Base-by-base conservation (phyloP, 2,113 vertebrate genomes). In the Anoura caudifer region DNA sequence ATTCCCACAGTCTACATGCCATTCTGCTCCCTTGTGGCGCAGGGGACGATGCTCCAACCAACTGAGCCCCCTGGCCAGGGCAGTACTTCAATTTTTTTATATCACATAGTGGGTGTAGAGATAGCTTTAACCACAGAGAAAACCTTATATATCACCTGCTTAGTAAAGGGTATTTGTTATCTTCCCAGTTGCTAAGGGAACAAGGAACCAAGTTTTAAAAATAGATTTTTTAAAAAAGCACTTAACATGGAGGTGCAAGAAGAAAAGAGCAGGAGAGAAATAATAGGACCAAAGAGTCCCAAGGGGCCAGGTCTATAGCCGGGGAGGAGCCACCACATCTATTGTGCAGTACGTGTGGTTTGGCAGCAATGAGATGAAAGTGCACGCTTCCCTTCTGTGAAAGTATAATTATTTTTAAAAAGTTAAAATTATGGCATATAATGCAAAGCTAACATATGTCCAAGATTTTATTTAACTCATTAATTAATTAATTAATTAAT, bases 351-450 rank as follows among this genome's bases (percentile, higher is more conserved):
- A n/a, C 17, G 5, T 84, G 22, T 82, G 52, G 31, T 83, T 70
- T 92, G 83, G 36, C 84, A 61, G 88, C 90, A 50, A 86, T 52
- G 28, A 63, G 22, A 79, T 63, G n/a, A 50, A 87, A 50, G n/a
- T 31, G 3, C 19, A 59, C 26, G 41, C 61, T 80, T 80, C 31
- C 52, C n/a, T 54, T 67, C 28, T 79, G 36, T 80, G 72, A 95
- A 80, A 95, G 31, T 22, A 65, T 36, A 65, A 85, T n/a, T 91
- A 79, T 90, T 90, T 90, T 90, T 5, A 47, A 95, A 91, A 47
- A 63, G 28, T 65, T 65, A 81, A 95, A 95, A 87, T 91, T 69
- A 91, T 33, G 54, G 75, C 38, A 54, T 47, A 65, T 54, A 91
- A 81, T 73, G 73, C 36, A 75, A 87, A 87, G 72, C 81, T 67